Percentiles rank a stretch among this genome's conserved stretches.
These are phyloP conservation scores for Cheirogaleus medius DNA, from an alignment of 2,113 vertebrate genomes.

Conservation along the genomic window DNA sequence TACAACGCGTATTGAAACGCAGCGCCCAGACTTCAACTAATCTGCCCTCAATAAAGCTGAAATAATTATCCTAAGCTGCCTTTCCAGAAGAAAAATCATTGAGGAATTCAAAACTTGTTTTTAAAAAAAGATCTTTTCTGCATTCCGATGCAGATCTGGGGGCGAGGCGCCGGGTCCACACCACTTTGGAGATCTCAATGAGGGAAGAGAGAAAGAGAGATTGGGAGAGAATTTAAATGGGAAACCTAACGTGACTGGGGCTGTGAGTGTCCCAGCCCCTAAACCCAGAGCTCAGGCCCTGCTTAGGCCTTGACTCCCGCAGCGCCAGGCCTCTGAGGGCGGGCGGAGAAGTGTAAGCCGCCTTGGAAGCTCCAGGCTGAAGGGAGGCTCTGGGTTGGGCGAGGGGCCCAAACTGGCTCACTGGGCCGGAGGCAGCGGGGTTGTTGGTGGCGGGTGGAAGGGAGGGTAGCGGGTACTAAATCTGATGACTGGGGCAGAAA, in stretches of 20 bases:
- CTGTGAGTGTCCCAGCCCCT: constrained; percentile 28
- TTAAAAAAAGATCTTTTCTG: constrained; percentile 86
- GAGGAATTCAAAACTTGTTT: constrained; percentile 97
- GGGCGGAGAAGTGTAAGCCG: background rate
- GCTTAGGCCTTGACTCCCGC: background rate
- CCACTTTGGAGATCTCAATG: constrained; percentile 86
- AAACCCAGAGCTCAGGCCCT: background rate
- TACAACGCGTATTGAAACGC: constrained; percentile 92
- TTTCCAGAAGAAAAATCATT: constrained; percentile 97
- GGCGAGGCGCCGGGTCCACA: constrained; percentile 81
- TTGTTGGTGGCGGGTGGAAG: too few species aligned
- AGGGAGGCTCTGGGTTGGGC: background rate
- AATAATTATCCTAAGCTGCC: constrained; percentile 98
- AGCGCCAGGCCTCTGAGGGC: background rate
- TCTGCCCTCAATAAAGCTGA: constrained; percentile 97
- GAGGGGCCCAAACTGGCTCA: background rate
- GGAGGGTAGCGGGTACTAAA: background rate
- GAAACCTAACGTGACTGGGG: constrained; percentile 83
- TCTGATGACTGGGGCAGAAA: background rate
- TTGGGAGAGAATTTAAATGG: constrained; percentile 84
- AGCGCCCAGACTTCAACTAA: constrained; percentile 95
- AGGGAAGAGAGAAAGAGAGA: constrained; percentile 57
- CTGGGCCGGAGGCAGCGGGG: background rate
- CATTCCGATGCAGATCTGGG: constrained; percentile 92
- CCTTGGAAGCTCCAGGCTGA: background rate